Base-by-base conservation (phyloP, 1,140 invertebrate genomes). In the Colletes latitarsis region DNA sequence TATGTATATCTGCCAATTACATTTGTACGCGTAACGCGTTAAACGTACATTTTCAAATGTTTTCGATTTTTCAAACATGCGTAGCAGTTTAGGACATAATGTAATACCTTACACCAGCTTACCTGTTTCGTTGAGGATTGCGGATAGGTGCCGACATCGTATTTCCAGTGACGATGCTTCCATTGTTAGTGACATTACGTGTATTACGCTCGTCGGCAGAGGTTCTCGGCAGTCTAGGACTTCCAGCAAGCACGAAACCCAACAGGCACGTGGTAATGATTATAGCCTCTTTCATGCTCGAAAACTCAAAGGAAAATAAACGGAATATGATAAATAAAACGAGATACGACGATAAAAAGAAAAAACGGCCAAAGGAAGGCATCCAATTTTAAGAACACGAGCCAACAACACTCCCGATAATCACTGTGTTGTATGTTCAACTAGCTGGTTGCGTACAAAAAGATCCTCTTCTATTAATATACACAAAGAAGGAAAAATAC, bases 131-230 rank as follows among this genome's bases (percentile, higher is more conserved):
- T n/a, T 89, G 89, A 9, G 89, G 83, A 81, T 90, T 91, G 73
- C 91, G 86, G 12, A 80, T 72, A 6, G 90, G 79, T 41, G 88
- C 30, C n/a, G 91, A 88, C n/a, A 91, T 66, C 39, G 89, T 82
- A 81, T 88, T 91, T 21, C 81, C 88, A 77, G 88, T 90, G 43
- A 88, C 73, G 80, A 91, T 91, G 52, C 74, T 88, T 72, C 85
- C 90, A 68, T 87, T 84, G 73, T 92, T 91, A 80, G 77, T 90
- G 12, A 90, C 89, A 81, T 92, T 92, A 62, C 91, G 89, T 12
- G 89, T 91, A 77, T 91, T 91, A 70, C 92, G 90, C 72, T 93
- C 91, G 81, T 93, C 92, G 8, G 92, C 92, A 68, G 92, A 93
- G 81, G 92, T 93, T 73, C 92, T 89, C 19, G 92, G 92, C 63